Conservation (phyloP, 2,113 vertebrate genomes). For the Epinephelus lanceolatus region DNA sequence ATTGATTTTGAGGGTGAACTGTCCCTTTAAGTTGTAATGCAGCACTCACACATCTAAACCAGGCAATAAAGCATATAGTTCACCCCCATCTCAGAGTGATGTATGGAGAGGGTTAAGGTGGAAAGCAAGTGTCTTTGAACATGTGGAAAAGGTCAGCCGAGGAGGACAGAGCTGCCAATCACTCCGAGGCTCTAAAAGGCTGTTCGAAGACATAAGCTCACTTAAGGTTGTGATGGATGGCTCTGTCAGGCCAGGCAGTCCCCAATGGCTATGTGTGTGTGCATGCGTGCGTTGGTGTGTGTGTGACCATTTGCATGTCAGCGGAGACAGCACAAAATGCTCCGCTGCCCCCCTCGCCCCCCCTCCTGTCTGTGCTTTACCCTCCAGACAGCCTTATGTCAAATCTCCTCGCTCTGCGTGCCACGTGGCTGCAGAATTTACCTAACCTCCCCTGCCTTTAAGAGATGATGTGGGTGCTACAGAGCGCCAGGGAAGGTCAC, state of each 20-base stretch:
- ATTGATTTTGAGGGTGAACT: too few relatives aligned
- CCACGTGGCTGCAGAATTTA: constrained; percentile 51
- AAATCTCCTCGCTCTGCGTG: constrained; percentile 44
- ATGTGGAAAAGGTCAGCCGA: constrained; percentile 25
- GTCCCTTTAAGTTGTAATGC: neutral
- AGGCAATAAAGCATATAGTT: neutral
- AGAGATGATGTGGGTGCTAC: constrained; percentile 42
- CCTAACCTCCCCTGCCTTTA: constrained; percentile 50
- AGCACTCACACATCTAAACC: neutral
- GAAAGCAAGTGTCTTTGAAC: constrained; percentile 51
- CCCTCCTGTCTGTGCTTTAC: constrained; percentile 51
- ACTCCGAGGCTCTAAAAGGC: constrained; percentile 54
- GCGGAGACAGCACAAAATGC: constrained; percentile 46
- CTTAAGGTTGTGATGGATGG: constrained; percentile 73
- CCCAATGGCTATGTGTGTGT: constrained; percentile 38
- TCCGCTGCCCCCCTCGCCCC: constrained; percentile 1
- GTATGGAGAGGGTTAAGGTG: constrained; percentile 6
- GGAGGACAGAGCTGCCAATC: constrained; percentile 60
- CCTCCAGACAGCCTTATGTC: constrained; percentile 76
- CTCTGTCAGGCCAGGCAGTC: constrained; percentile 55
- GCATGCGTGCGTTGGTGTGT: constrained; percentile 10
- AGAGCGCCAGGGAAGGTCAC: constrained; percentile 63
- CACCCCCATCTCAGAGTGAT: neutral
- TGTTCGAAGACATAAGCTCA: constrained; percentile 64
- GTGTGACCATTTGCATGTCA: constrained; percentile 67